Percentiles rank a stretch among this genome's conserved stretches.
These are phyloP conservation scores for Leptopterna dolabrata DNA, from an alignment of 2,888 invertebrate species.

Conservation along the genomic window DNA sequence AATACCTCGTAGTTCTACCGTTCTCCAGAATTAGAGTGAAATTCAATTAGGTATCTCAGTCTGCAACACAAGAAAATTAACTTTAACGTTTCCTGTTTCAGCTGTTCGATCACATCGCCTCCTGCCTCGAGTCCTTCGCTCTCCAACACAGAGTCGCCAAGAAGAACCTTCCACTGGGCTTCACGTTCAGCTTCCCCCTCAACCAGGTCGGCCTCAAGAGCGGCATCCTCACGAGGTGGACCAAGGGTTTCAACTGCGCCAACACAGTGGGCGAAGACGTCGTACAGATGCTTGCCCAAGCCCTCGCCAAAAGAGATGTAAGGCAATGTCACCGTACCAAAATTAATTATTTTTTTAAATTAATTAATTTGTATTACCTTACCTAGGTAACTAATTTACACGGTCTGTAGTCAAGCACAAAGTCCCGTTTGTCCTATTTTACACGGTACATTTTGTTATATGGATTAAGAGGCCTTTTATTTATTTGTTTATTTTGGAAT, in stretches of 20 bases:
- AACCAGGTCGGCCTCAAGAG: conserved; percentile 78
- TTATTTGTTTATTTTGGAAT: too few relatives aligned
- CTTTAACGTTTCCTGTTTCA: neutral
- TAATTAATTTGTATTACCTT: too few relatives aligned
- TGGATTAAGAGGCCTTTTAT: too few relatives aligned
- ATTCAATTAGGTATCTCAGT: too few relatives aligned
- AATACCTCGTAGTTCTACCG: too few relatives aligned
- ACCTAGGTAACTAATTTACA: too few relatives aligned
- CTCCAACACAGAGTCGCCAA: conserved; percentile 72
- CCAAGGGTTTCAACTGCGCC: conserved; percentile 83
- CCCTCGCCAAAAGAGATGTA: conserved; percentile 70
- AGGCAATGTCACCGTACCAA: too few relatives aligned
- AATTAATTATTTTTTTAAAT: neutral
- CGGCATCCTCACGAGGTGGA: conserved; percentile 82
- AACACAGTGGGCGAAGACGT: conserved; percentile 78
- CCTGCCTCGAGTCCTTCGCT: conserved; percentile 79
- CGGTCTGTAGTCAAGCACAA: too few relatives aligned
- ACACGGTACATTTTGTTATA: too few relatives aligned
- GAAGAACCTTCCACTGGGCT: conserved; percentile 76
- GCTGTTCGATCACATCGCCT: conserved; percentile 81
- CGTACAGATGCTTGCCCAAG: conserved; percentile 75
- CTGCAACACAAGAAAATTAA: too few relatives aligned
- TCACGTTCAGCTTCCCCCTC: conserved; percentile 89
- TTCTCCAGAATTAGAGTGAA: too few relatives aligned
- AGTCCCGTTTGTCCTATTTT: too few relatives aligned